Base-by-base conservation (phyloP, 2,113 vertebrate species). In the Megaceryle maxima region DNA sequence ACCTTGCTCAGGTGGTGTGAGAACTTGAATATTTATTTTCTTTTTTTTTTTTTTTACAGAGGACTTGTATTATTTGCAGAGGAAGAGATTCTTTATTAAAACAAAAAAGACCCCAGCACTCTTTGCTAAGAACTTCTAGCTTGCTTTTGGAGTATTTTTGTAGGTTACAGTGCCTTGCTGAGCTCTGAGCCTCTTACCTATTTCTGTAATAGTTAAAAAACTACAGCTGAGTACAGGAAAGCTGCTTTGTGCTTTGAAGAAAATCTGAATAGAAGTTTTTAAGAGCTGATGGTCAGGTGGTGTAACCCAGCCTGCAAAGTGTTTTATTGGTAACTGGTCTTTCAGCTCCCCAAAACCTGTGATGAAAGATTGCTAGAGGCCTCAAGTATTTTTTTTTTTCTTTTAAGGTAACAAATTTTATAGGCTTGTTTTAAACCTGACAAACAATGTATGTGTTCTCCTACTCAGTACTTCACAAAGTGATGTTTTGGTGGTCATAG, bases 381-480 rank as follows among this genome's bases (percentile, higher is more conserved):
- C 9, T 84, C 11, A 15, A 64, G 9, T 64, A 10, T 41, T 57
- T 50, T 60, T 37, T 37, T 37, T 53, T 77, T 8, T 55, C 56
- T 19, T 19, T 28, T 50, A 62, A 21, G 31, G 10, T 33, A 48
- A 5, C 51, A 28, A 50, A 19, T 5, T 55, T 28, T 26, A 9
- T 31, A 21, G 25, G 37, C 74, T 18, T 26, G 24, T 15, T 41
- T 33, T 44, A 51, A 31, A 57, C 46, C 14, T 24, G 37, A 33
- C 53, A 63, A 64, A 8, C 6, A 41, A 50, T 6, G 9, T 41
- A 5, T 77, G 4, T n/a, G 14, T 67, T 68, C 33, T 33, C 16
- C 3, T 41, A 2, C 9, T 28, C 1, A 1, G 8, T 55, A 13
- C 14, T 44, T 20, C 1, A 72, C 41, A 17, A 16, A 62, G 14